A percentile compares a stretch with the other conserved stretches of the same genome.
These are phyloP conservation scores for Tribolium freemani DNA, from an alignment of 2,888 invertebrate genomes.

Conservation along the genomic window DNA sequence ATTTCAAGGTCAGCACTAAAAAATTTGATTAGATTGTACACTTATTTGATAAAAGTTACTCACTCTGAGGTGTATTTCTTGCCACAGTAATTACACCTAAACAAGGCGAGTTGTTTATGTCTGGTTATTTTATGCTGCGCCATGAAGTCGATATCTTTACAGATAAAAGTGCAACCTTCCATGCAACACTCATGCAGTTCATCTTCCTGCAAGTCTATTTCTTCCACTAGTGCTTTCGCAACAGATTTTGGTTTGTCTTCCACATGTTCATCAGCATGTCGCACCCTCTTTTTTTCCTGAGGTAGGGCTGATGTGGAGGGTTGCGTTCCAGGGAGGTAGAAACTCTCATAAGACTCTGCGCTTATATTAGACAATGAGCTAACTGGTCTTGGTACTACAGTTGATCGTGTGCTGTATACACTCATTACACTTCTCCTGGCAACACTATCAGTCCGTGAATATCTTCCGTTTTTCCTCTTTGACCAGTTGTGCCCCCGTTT, in stretches of 20 bases:
- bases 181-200: conserved; percentile 38
- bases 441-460: neutral
- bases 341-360: conserved; percentile 19
- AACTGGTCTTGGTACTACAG: neutral
- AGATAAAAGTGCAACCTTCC: conserved; percentile 34
- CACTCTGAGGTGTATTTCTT: conserved; percentile 44
- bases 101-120: conserved; percentile 43
- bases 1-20: conserved; percentile 28
- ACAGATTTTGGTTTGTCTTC: conserved; percentile 23
- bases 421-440: neutral
- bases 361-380: conserved; percentile 9
- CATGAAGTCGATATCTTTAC: conserved; percentile 40
- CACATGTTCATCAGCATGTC: conserved; percentile 9
- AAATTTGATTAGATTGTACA: neutral
- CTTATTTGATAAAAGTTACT: neutral
- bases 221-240: conserved; percentile 21
- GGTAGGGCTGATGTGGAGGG: neutral
- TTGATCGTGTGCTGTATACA: neutral
- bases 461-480: conserved; percentile 22
- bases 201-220: conserved; percentile 6
- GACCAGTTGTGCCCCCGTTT: conserved; percentile 34
- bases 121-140: conserved; percentile 39
- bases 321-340: neutral
- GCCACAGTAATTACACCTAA: conserved; percentile 40
- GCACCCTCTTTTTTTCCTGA: neutral